Base-by-base conservation (phyloP, 1,140 invertebrate genomes). In the Heliconius hewitsoni region DNA sequence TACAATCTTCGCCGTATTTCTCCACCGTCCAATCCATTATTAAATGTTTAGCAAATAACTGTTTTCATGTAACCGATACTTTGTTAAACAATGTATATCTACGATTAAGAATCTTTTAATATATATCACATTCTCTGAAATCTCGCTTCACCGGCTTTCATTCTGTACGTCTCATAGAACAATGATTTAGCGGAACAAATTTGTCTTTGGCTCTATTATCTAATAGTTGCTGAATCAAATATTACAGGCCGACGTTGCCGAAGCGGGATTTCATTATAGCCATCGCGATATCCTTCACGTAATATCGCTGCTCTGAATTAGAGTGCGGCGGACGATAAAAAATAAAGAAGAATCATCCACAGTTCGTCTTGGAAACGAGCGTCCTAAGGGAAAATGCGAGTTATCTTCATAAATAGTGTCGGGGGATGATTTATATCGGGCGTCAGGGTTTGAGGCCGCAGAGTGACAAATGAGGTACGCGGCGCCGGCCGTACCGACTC, bases 321-420 rank as follows among this genome's bases (percentile, higher is more conserved):
- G 81, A 79, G 72, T 71, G 78, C 80, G 76, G 73, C 78, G 60
- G n/a, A 50, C 77, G 81, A 81, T 83, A 82, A 84, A 86, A 86
- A 82, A 85, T 84, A 84, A 86, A 83, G 83, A 81, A 77, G 85
- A 86, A 85, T 85, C 83, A 82, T 78, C 46, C 74, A 84, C 73
- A 74, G 82, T 79, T 83, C 77, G 85, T 87, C 84, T 83, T 75
- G 78, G 82, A 77, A 89, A 86, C 78, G 82, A 83, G 77, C 52
- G 55, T 83, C 80, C 72, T 79, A 73, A 73, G 83, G 83, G 80
- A 81, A 80, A 84, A 78, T 82, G 83, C 83, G 78, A 86, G 83
- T 84, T 86, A 88, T 90, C 84, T 88, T 80, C 85, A 85, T 90
- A 89, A 91, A 89, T 89, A 90, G 86, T 87, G 85, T 82, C 81